phyloP scores from a whole-genome alignment of 2,113 vertebrate species.

The Thalassoma bifasciatum region DNA sequence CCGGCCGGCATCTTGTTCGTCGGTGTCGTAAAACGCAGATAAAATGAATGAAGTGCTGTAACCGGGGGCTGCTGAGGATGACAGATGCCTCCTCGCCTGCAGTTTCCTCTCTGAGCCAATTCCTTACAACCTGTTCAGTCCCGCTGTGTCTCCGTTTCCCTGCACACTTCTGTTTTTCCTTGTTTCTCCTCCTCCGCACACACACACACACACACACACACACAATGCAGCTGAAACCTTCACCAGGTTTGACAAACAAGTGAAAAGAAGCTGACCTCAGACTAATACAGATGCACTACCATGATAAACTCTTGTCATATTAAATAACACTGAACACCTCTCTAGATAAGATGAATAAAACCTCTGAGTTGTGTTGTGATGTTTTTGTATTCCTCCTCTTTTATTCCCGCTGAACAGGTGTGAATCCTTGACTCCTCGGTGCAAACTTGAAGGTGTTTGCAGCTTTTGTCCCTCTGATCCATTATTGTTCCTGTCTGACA shows the following conservation, averaged over 20 bases:
- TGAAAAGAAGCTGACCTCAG: no score
- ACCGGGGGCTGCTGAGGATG: slow-evolving; percentile 10
- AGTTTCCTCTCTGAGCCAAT: slow-evolving; percentile 1
- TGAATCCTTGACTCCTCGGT: not conserved
- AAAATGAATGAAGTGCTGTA: not conserved
- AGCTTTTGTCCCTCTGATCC: slow-evolving; percentile 4
- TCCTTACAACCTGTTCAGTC: slow-evolving; percentile 10
- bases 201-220: no score
- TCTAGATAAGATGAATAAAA: no score
- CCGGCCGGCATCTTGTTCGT: not conserved
- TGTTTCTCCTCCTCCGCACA: not conserved
- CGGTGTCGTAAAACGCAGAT: slow-evolving; percentile 13
- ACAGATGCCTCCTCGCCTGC: slow-evolving; percentile 31
- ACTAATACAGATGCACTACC: no score
- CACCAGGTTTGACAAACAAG: no score
- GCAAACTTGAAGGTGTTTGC: not conserved
- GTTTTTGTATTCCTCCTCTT: not conserved
- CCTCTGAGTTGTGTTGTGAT: no score
- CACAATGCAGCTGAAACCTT: no score
- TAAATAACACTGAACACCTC: no score
- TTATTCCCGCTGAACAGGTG: not conserved
- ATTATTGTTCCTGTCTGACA: slow-evolving; percentile 16
- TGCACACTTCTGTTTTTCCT: not conserved
- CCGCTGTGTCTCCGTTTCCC: slow-evolving; percentile 2
- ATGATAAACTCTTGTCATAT: no score